These are phyloP conservation scores for Mionectes macconnelli DNA, from an alignment of 2,113 vertebrate species.

Conservation along the genomic window DNA sequence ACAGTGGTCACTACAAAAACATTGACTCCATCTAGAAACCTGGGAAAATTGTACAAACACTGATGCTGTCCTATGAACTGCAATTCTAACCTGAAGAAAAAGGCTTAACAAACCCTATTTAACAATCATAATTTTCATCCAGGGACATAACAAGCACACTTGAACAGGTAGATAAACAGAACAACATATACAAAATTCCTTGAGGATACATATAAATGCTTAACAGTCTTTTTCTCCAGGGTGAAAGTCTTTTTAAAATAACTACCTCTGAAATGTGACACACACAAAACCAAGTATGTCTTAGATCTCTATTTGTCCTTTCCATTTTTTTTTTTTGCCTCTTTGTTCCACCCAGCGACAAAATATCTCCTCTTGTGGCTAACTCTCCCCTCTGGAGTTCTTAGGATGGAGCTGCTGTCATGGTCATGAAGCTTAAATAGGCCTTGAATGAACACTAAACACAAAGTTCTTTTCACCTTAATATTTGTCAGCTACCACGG, in stretches of 20 bases:
- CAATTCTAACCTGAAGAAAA: not conserved
- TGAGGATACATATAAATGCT: not conserved
- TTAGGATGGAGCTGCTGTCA: not conserved
- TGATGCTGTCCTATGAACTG: not conserved
- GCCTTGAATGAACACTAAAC: not conserved
- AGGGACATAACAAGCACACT: not conserved
- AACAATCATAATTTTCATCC: not conserved
- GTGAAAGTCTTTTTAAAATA: not conserved
- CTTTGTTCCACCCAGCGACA: not conserved
- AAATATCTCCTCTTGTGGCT: rapidly evolving
- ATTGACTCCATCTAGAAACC: not conserved
- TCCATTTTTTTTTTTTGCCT: not conserved
- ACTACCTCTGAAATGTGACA: not conserved
- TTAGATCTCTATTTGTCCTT: not conserved
- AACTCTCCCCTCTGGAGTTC: not conserved
- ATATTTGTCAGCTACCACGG: not conserved
- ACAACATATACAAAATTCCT: not conserved
- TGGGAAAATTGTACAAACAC: not conserved
- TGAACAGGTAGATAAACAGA: not conserved
- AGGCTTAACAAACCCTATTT: not conserved
- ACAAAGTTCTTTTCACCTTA: not conserved
- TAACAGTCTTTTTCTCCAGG: not conserved
- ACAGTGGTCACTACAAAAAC: not conserved
- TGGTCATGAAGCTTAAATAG: not conserved
- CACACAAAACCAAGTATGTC: not conserved